Base-by-base conservation (phyloP, 2,888 invertebrate genomes). In the Caenorhabditis plicata region DNA sequence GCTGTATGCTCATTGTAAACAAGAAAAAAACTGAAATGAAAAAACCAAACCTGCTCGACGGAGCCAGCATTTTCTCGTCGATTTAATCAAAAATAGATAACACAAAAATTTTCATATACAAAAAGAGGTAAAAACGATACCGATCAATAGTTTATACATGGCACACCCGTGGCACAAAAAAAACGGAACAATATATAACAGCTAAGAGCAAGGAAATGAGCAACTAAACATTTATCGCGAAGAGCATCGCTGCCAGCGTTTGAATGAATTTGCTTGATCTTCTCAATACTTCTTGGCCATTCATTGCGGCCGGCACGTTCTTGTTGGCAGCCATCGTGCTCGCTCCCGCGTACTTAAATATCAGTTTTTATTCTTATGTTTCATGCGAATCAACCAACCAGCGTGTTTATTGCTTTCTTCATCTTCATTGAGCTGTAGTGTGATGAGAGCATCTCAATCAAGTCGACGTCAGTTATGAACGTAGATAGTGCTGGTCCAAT, bases 401-500 rank as follows among this genome's bases (percentile, higher is more conserved):
- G 38, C 7, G 58, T 58, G 9, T 26, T 41, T 36, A 58, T 20
- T 26, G 48, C 45, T 31, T 53, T 58, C n/a, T 22, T 45, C 52
- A 58, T 58, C 20, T 26, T 26, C n/a, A 38, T 48, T 31, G 9
- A 31, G 1, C 53, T 31, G 38, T 53, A 58, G n/a, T 27, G 17
- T 11, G 26, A 11, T 22, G 48, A 45, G 15, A 60, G 38, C 42
- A 60, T 8, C 36, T 60, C 60, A 27, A 54, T 40, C 7, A 41
- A 50, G 5, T 42, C 13, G 8, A 32, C 11, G 33, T 60, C 60
- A 17, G 15, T 43, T 7, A 60, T 29, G 26, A 50, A 54, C 7
- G 43, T 50, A 1, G 54, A 33, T 29, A 53, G 54, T 36, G 54
- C 54, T 11, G 60, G 50, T 7, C 60, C 60, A 9, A 54, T 50